Percentiles rank a stretch among this genome's conserved stretches.
phyloP scores from a whole-genome alignment of 1,140 invertebrate species.

The Drosophila sulfurigaster region DNA sequence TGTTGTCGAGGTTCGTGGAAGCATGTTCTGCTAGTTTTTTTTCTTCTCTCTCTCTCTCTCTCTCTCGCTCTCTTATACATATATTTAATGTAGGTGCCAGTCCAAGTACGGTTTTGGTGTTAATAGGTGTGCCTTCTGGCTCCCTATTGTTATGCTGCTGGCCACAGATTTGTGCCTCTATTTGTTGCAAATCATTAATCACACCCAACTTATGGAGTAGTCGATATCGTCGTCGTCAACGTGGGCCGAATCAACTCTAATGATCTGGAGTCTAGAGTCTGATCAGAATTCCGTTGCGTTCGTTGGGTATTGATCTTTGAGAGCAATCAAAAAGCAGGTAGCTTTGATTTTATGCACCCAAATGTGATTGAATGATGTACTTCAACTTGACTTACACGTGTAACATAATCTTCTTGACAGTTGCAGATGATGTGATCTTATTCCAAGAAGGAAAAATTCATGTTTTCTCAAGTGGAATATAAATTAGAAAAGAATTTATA shows the following conservation, averaged over 20 bases:
- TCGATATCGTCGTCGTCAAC: constrained; percentile 31
- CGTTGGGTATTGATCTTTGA: not conserved
- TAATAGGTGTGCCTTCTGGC: constrained; percentile 72
- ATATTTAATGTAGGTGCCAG: constrained; percentile 54
- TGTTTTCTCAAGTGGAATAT: not conserved
- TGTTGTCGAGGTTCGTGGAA: constrained; percentile 56
- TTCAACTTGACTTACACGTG: constrained; percentile 56
- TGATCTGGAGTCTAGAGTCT: constrained; percentile 50
- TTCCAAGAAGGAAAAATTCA: constrained; percentile 42
- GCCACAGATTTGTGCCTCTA: constrained; percentile 66
- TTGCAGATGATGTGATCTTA: constrained; percentile 28
- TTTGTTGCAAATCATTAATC: constrained; percentile 72
- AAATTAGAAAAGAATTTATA: not conserved
- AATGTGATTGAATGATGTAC: constrained; percentile 64
- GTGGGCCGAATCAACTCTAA: constrained; percentile 53
- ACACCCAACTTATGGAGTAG: constrained; percentile 49
- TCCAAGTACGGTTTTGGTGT: constrained; percentile 52
- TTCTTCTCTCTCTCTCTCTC: not conserved
- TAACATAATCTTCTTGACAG: constrained; percentile 50
- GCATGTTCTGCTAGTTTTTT: constrained; percentile 39
- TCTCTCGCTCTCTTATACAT: no score
- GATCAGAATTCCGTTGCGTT: constrained; percentile 39
- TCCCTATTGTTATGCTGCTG: constrained; percentile 65
- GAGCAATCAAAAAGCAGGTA: constrained; percentile 50
- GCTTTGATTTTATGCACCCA: constrained; percentile 25